Percentiles rank a stretch among this genome's conserved stretches.
Conservation (phyloP, 2,797 vertebrate genomes). For the Diplodus puntazzo region DNA sequence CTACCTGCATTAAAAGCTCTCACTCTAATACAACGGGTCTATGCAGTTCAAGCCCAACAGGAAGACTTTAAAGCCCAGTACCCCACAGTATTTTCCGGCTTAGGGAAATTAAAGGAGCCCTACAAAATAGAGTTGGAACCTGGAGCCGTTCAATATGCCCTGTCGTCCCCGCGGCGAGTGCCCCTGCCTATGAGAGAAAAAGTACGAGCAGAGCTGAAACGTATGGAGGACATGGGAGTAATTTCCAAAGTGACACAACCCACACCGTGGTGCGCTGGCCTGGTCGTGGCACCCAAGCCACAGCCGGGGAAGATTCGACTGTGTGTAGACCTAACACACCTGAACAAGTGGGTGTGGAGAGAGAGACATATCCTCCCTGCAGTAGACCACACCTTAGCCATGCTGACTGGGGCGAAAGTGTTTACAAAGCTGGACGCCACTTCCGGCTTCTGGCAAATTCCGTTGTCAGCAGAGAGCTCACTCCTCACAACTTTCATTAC, state of each 20-base stretch:
- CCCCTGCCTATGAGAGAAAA: background rate
- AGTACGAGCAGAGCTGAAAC: background rate
- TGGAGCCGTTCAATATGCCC: no score
- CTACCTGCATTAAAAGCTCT: background rate
- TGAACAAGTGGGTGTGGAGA: slow-evolving; percentile 42
- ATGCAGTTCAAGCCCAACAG: background rate
- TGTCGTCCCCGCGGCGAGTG: background rate
- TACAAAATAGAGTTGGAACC: no score
- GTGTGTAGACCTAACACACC: slow-evolving; percentile 26
- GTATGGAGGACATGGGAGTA: slow-evolving; percentile 17
- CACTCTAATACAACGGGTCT: background rate
- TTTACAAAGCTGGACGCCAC: slow-evolving; percentile 44
- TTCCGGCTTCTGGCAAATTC: slow-evolving; percentile 41
- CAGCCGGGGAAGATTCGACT: slow-evolving; percentile 8
- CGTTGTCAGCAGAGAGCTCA: slow-evolving; percentile 7
- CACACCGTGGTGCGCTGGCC: slow-evolving; percentile 12
- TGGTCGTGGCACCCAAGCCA: slow-evolving; percentile 10
- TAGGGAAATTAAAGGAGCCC: no score
- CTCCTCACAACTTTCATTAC: slow-evolving; percentile 19
- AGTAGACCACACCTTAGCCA: slow-evolving; percentile 30
- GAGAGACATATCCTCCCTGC: slow-evolving; percentile 44
- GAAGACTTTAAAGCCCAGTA: no score
- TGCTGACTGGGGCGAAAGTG: slow-evolving; percentile 12
- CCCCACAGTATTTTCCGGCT: no score
- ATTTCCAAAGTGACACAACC: slow-evolving; percentile 13